These are phyloP conservation scores for Ischnus inquisitorius DNA, from an alignment of 2,888 invertebrate genomes.

Conservation along the genomic window DNA sequence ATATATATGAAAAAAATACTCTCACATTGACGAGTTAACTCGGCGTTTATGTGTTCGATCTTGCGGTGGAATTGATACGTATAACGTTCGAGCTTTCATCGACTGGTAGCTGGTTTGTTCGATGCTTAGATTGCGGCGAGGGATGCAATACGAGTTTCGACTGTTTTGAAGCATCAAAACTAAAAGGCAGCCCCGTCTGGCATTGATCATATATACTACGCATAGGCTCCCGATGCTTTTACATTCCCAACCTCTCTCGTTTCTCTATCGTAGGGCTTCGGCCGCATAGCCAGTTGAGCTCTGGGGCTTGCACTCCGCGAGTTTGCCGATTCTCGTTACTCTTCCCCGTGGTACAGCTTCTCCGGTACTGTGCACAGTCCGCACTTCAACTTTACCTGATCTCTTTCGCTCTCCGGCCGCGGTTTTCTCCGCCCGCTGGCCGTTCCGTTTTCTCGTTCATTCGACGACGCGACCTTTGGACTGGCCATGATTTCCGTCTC, in stretches of 20 bases:
- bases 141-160: slow-evolving; percentile 27
- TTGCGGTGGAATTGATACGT: background rate
- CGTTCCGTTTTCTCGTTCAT: slow-evolving; percentile 38
- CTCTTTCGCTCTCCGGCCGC: background rate
- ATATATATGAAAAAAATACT: background rate
- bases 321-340: slow-evolving; percentile 54
- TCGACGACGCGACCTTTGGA: slow-evolving; percentile 36
- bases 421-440: background rate
- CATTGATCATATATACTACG: background rate
- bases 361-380: background rate
- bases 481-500: slow-evolving; percentile 57
- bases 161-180: slow-evolving; percentile 19
- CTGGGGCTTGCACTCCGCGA: slow-evolving; percentile 48
- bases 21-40: background rate
- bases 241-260: background rate
- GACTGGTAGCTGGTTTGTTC: slow-evolving; percentile 5
- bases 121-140: slow-evolving; percentile 29
- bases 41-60: background rate
- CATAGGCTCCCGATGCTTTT: background rate
- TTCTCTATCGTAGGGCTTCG: background rate
- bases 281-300: slow-evolving; percentile 41
- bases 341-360: slow-evolving; percentile 52
- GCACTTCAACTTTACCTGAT: slow-evolving; percentile 28
- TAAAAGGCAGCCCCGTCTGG: background rate
- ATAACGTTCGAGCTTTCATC: background rate